These are phyloP conservation scores for Panulirus ornatus DNA, from an alignment of 1,140 invertebrate genomes.

Conservation along the genomic window DNA sequence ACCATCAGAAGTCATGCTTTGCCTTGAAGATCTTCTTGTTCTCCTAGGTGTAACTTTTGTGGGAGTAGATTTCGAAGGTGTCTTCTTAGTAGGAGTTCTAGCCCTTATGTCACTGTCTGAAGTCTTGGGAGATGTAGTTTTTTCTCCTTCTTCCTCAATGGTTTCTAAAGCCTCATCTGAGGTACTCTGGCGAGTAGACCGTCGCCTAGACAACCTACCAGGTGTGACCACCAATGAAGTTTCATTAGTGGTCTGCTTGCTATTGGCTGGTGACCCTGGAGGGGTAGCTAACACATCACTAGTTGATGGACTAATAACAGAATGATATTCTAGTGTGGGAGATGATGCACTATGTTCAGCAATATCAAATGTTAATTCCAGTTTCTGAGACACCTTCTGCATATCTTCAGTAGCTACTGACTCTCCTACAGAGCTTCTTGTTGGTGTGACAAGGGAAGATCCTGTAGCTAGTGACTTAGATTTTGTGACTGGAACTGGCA, in stretches of 20 bases:
- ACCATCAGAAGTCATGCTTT: neutral
- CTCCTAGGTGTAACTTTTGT: slow-evolving; percentile 27
- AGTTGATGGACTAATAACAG: neutral
- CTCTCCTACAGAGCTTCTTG: slow-evolving; percentile 2
- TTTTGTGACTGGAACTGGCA: slow-evolving; percentile 27
- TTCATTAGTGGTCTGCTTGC: neutral
- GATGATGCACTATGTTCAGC: neutral
- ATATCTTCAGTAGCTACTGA: slow-evolving; percentile 16
- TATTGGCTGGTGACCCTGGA: slow-evolving; percentile 5
- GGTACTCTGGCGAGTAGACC: slow-evolving; percentile 20
- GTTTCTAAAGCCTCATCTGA: slow-evolving; percentile 36
- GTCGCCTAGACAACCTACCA: neutral
- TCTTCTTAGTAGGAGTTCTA: neutral
- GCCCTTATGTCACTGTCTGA: neutral
- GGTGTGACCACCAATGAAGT: neutral
- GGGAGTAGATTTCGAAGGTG: slow-evolving; percentile 13
- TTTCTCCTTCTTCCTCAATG: slow-evolving; percentile 35
- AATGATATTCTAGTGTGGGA: neutral
- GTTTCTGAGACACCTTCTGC: slow-evolving; percentile 30
- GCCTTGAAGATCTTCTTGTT: slow-evolving; percentile 24
- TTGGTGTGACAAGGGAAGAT: neutral
- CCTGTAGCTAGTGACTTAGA: neutral
- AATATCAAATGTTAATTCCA: slow-evolving; percentile 2
- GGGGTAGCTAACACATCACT: neutral
- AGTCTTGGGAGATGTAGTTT: neutral